These are phyloP conservation scores for Maniola hyperantus DNA, from an alignment of 2,888 invertebrate species.

Conservation along the genomic window DNA sequence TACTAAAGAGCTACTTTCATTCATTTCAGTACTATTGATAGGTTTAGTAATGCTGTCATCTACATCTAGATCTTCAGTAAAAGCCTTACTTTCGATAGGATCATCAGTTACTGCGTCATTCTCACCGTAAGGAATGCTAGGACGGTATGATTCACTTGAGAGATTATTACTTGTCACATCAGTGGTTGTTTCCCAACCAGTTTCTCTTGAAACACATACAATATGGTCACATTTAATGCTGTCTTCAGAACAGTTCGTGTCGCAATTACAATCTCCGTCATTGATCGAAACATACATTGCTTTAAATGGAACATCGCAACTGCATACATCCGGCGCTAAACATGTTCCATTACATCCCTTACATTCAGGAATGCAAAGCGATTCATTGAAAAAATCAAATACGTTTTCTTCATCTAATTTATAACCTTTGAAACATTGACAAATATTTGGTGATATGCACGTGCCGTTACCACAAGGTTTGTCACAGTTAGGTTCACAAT, in stretches of 20 bases:
- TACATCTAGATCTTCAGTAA: not conserved
- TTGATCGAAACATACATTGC: slow-evolving; percentile 26
- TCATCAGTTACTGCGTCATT: slow-evolving; percentile 3
- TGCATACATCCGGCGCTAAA: slow-evolving; percentile 52
- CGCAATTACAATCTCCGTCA: slow-evolving; percentile 33
- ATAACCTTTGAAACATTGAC: slow-evolving; percentile 50
- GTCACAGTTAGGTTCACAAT: slow-evolving; percentile 45
- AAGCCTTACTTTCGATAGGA: not conserved
- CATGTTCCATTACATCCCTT: slow-evolving; percentile 42
- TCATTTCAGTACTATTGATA: not conserved
- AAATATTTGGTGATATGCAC: slow-evolving; percentile 57
- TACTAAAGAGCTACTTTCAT: slow-evolving; percentile 15
- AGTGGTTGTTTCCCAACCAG: slow-evolving; percentile 8
- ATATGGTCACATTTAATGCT: slow-evolving; percentile 33
- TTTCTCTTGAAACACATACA: slow-evolving; percentile 30
- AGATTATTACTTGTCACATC: slow-evolving; percentile 2
- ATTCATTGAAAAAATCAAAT: slow-evolving; percentile 23
- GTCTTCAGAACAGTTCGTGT: slow-evolving; percentile 27
- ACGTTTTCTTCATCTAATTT: slow-evolving; percentile 24
- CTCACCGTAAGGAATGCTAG: not conserved
- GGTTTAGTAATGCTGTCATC: not conserved
- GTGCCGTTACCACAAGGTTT: slow-evolving; percentile 52
- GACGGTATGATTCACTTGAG: not conserved
- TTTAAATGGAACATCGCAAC: slow-evolving; percentile 53
- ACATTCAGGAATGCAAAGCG: slow-evolving; percentile 42